Evolutionary conservation across 2,797 vertebrate species (phyloP), one percentile per base, ranked within the genome.

Genomic region (Phoebastria nigripes): DNA sequence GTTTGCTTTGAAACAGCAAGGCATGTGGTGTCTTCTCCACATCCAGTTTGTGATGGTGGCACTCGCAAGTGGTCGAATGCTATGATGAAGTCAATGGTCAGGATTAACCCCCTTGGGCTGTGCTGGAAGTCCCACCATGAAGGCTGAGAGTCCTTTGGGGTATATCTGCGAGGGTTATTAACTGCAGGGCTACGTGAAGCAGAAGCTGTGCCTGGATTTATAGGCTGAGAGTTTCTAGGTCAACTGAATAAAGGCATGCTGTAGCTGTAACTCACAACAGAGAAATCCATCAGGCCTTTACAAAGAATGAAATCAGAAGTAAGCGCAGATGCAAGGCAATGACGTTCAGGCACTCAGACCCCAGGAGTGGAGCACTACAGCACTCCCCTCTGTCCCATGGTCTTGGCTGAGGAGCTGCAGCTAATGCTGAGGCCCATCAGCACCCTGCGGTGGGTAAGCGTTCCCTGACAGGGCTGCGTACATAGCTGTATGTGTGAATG

Each of bases 41-140:
- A 12, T 56, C 22, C 42, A 22, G 2, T 15, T 39, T n/a, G 35
- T 14, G 37, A 11, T 59, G 49, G n/a, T 35, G 35, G n/a, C 9
- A 0, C 25, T 59, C 2, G 0, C 31, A 49, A 18, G 35, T 15
- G 33, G 5, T 52, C 72, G 37, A 21, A 26, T 28, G 58, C 31
- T 67, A 2, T 11, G n/a, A 1, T 46, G 52, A 66, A 56, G 35
- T 59, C 10, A 8, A 0, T 9, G 28, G 11, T 65, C 19, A 47
- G 42, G 54, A 8, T 22, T 47, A 20, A 22, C 5, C 29, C 2
- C 0, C 0, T 0, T 31, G 49, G 42, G 28, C 39, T 70, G 33
- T 79, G 70, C 73, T 74, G 35, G 1, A 71, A 21, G 31, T 51
- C 44, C 26, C 15, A 1, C 41, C 4, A 0, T 41, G 65, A 56